Percentiles rank a stretch among this genome's conserved stretches.
Conservation (phyloP, 1,140 invertebrate genomes). For the Drepana arcuata region DNA sequence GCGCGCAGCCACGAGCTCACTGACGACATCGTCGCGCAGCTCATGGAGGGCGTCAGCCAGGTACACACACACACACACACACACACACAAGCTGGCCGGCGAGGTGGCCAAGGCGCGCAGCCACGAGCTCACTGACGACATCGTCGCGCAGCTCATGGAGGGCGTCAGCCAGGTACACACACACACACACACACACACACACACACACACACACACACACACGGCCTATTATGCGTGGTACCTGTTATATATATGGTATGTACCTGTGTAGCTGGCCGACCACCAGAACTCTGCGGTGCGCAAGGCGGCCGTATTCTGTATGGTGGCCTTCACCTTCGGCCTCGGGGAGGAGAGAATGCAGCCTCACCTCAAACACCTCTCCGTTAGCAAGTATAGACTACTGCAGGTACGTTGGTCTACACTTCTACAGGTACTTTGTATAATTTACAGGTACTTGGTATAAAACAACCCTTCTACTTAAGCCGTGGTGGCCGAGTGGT, state of each 20-base stretch:
- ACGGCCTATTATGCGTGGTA: neutral
- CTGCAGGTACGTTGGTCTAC: constrained; percentile 35
- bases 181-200: no score
- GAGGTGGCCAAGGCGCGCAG: constrained; percentile 85
- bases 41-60: constrained; percentile 92
- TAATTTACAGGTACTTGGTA: neutral
- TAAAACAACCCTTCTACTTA: neutral
- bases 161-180: constrained; percentile 84
- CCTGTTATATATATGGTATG: neutral
- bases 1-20: constrained; percentile 78
- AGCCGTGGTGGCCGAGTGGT: neutral
- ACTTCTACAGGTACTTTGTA: neutral
- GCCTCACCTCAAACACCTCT: constrained; percentile 83
- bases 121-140: constrained; percentile 79
- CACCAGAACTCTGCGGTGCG: constrained; percentile 91
- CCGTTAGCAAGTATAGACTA: constrained; percentile 83
- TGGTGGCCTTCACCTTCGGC: constrained; percentile 91
- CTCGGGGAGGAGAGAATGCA: constrained; percentile 88
- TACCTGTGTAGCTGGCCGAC: constrained; percentile 80
- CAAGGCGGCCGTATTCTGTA: constrained; percentile 95
- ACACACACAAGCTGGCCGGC: constrained; percentile 94
- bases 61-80: constrained; percentile 73
- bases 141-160: constrained; percentile 87
- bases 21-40: constrained; percentile 80
- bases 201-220: no score